phyloP scores from a whole-genome alignment of 2,888 invertebrate species.

The Spatulosminthurus flaviceps region DNA sequence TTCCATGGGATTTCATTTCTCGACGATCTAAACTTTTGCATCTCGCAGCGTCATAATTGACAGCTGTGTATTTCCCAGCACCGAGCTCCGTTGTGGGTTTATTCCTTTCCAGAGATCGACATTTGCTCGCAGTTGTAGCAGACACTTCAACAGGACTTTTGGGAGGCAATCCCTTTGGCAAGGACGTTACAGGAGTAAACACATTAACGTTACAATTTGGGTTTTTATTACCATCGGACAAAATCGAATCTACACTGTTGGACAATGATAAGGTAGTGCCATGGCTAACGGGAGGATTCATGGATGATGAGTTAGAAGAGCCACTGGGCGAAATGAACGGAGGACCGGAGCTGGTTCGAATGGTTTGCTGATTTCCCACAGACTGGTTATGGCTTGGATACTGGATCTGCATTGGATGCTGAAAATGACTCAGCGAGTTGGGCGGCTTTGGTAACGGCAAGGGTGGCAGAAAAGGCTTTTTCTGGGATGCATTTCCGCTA shows the following conservation, averaged over 20 bases:
- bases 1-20: conserved; percentile 55
- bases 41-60: conserved; percentile 54
- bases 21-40: conserved; percentile 61
- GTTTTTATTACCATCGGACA: conserved; percentile 51
- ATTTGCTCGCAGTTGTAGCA: conserved; percentile 54
- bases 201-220: conserved; percentile 49
- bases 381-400: conserved; percentile 43
- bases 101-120: conserved; percentile 60
- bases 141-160: conserved; percentile 58
- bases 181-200: conserved; percentile 54
- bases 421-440: conserved; percentile 31
- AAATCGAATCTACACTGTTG: conserved; percentile 61
- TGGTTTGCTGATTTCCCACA: conserved; percentile 39
- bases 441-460: conserved; percentile 55
- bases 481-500: neutral
- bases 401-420: conserved; percentile 47
- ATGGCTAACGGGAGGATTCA: conserved; percentile 4
- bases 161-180: conserved; percentile 61
- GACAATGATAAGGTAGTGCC: conserved; percentile 52
- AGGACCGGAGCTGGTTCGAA: conserved; percentile 62
- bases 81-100: conserved; percentile 53
- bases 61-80: conserved; percentile 56
- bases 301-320: neutral
- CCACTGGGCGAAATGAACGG: conserved; percentile 60
- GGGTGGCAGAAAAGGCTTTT: conserved; percentile 56